Evolutionary conservation across 2,797 vertebrate genomes (phyloP).

Genomic region (Argyrosomus regius): DNA sequence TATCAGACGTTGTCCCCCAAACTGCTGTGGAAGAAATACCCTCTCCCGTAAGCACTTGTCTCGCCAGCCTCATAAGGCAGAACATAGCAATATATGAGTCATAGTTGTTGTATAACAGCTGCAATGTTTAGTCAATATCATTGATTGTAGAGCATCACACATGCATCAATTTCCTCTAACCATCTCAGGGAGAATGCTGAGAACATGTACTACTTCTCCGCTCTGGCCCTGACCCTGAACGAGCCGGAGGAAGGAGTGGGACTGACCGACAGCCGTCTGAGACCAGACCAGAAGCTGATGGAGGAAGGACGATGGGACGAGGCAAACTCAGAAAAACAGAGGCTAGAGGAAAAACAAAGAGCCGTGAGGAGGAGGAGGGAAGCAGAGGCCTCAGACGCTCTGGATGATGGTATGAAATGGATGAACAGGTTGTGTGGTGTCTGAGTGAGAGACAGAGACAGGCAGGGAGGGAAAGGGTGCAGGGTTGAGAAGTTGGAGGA

Average conservation of each 20-base stretch:
- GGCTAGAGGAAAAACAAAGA: conserved; percentile 96
- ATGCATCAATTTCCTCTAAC: conserved; percentile 4
- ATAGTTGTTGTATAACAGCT: conserved; percentile 21
- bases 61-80: background rate
- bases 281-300: conserved; percentile 97
- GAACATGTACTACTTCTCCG: conserved; percentile 98
- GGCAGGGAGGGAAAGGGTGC: background rate
- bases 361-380: conserved; percentile 92
- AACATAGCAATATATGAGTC: conserved; percentile 15
- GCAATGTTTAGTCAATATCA: conserved; percentile 20
- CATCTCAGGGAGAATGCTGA: conserved; percentile 92
- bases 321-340: conserved; percentile 95
- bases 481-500: conserved; percentile 7
- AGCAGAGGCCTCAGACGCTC: conserved; percentile 88
- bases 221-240: conserved; percentile 94
- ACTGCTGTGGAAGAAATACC: conserved; percentile 96
- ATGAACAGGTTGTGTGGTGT: background rate
- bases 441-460: background rate
- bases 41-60: conserved; percentile 89
- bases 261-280: conserved; percentile 92
- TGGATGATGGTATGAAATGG: conserved; percentile 89
- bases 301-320: conserved; percentile 97
- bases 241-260: conserved; percentile 90
- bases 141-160: conserved; percentile 8
- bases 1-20: conserved; percentile 88